phyloP scores from a whole-genome alignment of 2,113 vertebrate species.

The Aspidoscelis tigris region DNA sequence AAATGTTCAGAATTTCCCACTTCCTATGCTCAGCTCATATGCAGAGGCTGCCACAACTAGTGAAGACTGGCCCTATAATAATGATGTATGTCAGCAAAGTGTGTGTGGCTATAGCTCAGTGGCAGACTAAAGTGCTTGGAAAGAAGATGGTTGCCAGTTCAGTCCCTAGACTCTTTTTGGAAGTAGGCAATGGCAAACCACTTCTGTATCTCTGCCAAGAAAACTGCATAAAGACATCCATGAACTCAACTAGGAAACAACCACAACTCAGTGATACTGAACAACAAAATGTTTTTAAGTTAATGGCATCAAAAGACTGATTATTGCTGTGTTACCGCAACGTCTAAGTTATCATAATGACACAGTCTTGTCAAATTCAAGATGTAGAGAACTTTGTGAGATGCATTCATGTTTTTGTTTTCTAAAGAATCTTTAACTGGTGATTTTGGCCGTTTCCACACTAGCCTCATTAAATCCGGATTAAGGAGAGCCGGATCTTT shows the following conservation, averaged over 20 bases:
- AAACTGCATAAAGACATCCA: too few species aligned
- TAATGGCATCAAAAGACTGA: constrained; percentile 31
- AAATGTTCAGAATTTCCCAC: too few species aligned
- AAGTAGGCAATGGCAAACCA: too few species aligned
- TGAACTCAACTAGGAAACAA: too few species aligned
- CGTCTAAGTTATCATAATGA: constrained; percentile 45
- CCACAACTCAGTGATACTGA: too few species aligned
- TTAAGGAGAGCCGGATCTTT: too few species aligned
- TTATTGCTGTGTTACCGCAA: constrained; percentile 37
- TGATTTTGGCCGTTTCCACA: constrained; percentile 20
- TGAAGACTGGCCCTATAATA: neutral
- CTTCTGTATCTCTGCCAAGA: too few species aligned
- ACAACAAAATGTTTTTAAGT: constrained; percentile 38
- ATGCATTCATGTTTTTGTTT: constrained; percentile 45
- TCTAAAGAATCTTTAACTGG: constrained; percentile 44
- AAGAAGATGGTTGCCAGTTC: too few species aligned
- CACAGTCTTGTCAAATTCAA: constrained; percentile 45
- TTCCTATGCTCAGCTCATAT: neutral
- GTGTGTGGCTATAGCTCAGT: too few species aligned
- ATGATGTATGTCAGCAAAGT: neutral
- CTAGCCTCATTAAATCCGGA: too few species aligned
- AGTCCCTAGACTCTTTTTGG: too few species aligned
- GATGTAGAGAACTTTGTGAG: constrained; percentile 37
- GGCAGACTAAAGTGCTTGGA: too few species aligned
- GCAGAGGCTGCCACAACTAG: neutral